A percentile compares a stretch with the other conserved stretches of the same genome.
Conservation (phyloP, 1,140 invertebrate genomes). For the Drosophila chauvacae region DNA sequence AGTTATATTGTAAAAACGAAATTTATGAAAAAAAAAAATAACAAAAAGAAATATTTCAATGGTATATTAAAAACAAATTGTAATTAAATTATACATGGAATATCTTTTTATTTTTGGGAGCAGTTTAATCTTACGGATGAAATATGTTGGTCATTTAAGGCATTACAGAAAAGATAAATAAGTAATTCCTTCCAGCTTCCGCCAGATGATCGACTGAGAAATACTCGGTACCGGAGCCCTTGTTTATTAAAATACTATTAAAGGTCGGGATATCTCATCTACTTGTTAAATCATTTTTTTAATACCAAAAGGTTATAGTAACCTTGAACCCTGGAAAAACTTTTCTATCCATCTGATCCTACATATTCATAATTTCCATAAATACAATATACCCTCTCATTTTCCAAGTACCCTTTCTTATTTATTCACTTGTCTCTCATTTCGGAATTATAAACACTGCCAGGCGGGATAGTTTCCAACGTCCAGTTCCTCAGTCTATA, state of each 20-base stretch:
- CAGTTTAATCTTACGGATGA: not conserved
- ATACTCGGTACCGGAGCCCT: not conserved
- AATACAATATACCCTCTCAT: not conserved
- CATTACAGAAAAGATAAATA: not conserved
- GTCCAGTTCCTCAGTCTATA: slow-evolving; percentile 27
- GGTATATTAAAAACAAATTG: slow-evolving; percentile 53
- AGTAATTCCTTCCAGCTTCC: too few species aligned
- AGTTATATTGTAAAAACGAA: slow-evolving; percentile 64
- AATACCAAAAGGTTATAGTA: not conserved
- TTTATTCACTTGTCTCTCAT: not conserved
- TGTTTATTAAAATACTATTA: too few species aligned
- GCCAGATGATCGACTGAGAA: not conserved
- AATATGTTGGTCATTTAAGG: not conserved
- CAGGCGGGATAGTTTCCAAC: not conserved
- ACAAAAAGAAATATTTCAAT: slow-evolving; percentile 37
- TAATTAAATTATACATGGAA: slow-evolving; percentile 11
- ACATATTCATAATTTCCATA: not conserved
- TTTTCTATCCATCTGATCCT: not conserved
- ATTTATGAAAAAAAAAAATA: slow-evolving; percentile 26
- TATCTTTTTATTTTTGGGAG: not conserved
- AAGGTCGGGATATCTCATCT: not conserved
- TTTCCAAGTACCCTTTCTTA: not conserved
- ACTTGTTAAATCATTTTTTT: not conserved
- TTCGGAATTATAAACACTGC: not conserved
- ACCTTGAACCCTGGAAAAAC: not conserved